Percentiles rank a stretch among this genome's conserved stretches.
Conservation (phyloP, 2,888 invertebrate species). For the Drosophila sordidula region DNA sequence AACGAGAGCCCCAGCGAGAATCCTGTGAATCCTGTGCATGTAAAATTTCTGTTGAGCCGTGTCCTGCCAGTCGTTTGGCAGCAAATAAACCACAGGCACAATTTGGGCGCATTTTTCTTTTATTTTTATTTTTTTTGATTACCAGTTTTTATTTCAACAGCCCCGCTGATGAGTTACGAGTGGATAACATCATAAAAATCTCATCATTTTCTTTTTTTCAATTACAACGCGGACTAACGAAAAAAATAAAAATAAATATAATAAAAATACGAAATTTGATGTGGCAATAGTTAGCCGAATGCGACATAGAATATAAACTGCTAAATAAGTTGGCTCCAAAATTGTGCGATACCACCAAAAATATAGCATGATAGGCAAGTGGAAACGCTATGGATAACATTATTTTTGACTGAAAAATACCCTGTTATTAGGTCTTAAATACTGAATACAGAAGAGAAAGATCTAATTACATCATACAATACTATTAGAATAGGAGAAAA, state of each 20-base stretch:
- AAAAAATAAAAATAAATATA: constrained; percentile 36
- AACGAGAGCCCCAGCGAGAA: not conserved
- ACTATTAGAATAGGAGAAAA: too few relatives aligned
- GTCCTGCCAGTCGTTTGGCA: constrained; percentile 39
- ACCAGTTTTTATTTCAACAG: constrained; percentile 65
- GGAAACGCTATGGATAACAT: not conserved
- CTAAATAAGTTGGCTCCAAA: constrained; percentile 50
- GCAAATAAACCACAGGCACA: constrained; percentile 66
- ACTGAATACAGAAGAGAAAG: not conserved
- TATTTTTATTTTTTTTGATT: constrained; percentile 47
- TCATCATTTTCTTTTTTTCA: constrained; percentile 65
- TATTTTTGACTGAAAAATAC: not conserved
- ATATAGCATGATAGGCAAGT: not conserved
- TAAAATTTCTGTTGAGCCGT: constrained; percentile 39
- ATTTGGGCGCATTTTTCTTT: constrained; percentile 43
- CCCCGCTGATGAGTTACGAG: constrained; percentile 56
- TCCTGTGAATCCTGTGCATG: constrained; percentile 38
- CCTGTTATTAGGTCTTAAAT: not conserved
- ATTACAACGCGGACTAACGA: constrained; percentile 51
- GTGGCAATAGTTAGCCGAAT: constrained; percentile 57
- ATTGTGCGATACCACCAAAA: constrained; percentile 11
- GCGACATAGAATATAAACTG: constrained; percentile 62
- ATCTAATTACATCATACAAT: too few relatives aligned
- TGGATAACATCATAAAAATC: constrained; percentile 74
- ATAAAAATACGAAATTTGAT: constrained; percentile 21